Percentiles rank a stretch among this genome's conserved stretches.
Conservation (phyloP, 2,888 invertebrate genomes). For the Ophonus ardosiacus region DNA sequence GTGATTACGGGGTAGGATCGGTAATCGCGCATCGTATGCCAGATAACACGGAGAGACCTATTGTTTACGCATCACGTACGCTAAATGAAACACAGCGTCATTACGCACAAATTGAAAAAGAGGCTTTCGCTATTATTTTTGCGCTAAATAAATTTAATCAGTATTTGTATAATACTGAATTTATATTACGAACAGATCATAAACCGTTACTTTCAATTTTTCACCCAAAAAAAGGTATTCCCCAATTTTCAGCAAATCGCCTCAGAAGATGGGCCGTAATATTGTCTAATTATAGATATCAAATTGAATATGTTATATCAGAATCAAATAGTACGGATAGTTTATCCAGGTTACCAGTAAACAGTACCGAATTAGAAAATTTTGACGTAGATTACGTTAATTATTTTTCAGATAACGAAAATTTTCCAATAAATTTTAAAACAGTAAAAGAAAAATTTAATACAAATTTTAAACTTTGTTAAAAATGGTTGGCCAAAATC, state of each 20-base stretch:
- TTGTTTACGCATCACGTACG: slow-evolving; percentile 66
- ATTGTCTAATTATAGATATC: slow-evolving; percentile 65
- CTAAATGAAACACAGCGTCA: too few species aligned
- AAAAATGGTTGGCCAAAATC: slow-evolving; percentile 21
- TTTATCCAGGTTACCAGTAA: slow-evolving; percentile 50
- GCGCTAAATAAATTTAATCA: slow-evolving; percentile 31
- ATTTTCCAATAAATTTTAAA: slow-evolving; percentile 9
- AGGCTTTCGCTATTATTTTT: slow-evolving; percentile 63
- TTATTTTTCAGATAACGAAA: neutral
- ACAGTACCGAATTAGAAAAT: too few species aligned
- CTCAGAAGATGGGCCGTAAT: slow-evolving; percentile 64
- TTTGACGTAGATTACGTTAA: neutral
- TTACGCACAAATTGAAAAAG: too few species aligned
- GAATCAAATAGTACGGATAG: slow-evolving; percentile 65
- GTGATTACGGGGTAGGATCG: slow-evolving; percentile 19
- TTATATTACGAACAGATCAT: slow-evolving; percentile 43
- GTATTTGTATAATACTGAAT: slow-evolving; percentile 35
- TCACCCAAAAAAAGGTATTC: too few species aligned
- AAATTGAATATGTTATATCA: slow-evolving; percentile 64
- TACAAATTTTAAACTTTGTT: neutral
- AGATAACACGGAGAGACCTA: slow-evolving; percentile 55
- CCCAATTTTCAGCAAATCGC: slow-evolving; percentile 56
- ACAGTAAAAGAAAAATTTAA: neutral
- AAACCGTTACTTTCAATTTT: slow-evolving; percentile 51
- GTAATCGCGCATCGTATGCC: slow-evolving; percentile 14